Base-by-base conservation (phyloP, 2,797 vertebrate species). In the Natrix natrix region DNA sequence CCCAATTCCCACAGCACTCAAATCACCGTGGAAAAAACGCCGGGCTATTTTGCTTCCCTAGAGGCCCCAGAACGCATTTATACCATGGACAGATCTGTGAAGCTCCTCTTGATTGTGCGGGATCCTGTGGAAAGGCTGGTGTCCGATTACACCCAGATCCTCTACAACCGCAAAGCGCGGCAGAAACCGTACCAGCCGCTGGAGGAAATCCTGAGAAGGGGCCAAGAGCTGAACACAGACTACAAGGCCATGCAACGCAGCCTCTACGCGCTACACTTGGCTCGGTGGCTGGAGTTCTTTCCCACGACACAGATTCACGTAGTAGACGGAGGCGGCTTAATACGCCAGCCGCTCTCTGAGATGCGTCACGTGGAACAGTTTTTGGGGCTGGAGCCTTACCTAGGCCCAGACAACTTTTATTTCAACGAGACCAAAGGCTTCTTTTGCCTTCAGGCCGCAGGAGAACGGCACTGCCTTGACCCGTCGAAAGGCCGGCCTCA, bases 351-450 rank as follows among this genome's bases (percentile, higher is more conserved):
- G 0, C 98, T 98, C 92, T 97, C 98, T 0, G 98, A 98, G 96
- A 97, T 98, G 91, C 98, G 97, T 43, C 97, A 97, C 59, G 98
- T 98, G 0, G 98, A 98, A 94, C 94, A 88, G 59, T 98, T 98
- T 94, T 96, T 98, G 94, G 96, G 97, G 17, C 97, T 98, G 60
- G 95, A 96, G 0, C 97, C 98, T 7, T 96, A 95, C 90, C 98
- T 98, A 91, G 97, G 96, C 91, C 96, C 97, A 1, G 92, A 94
- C 94, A 98, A 98, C 96, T 98, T 98, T 96, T 98, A 98, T 96
- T 98, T 98, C 97, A 98, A 98, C 95, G 95, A 96, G 95, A 98
- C 98, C 83, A 98, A 98, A 93, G 98, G 98, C 87, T 98, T 98
- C 97, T 98, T 98, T 97, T 98, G 98, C 96, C 97, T 98, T 92